Conservation (phyloP, 2,113 vertebrate genomes). For the Laticauda laticaudata region DNA sequence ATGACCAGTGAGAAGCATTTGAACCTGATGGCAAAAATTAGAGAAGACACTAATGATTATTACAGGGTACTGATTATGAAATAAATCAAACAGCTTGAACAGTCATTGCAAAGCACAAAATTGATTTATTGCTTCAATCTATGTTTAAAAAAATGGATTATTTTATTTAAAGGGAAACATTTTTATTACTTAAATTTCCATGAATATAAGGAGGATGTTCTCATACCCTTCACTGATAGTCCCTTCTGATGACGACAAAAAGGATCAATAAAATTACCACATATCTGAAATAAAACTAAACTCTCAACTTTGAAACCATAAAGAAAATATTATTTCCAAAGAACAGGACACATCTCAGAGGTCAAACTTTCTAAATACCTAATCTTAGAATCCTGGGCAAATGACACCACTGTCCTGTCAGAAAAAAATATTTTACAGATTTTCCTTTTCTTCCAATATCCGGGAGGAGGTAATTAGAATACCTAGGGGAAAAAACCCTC, state of each 20-base stretch:
- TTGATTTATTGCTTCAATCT: constrained; percentile 23
- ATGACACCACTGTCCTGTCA: background rate
- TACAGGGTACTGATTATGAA: constrained; percentile 34
- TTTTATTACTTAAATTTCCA: background rate
- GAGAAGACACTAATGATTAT: constrained; percentile 51
- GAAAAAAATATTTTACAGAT: background rate
- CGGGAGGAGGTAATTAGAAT: background rate
- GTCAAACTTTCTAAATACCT: background rate
- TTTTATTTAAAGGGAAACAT: constrained; percentile 43
- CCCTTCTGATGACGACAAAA: background rate
- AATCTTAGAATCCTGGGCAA: background rate
- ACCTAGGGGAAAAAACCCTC: background rate
- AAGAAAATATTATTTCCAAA: background rate
- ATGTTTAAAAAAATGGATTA: constrained; percentile 20
- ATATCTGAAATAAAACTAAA: background rate
- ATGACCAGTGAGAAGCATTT: background rate
- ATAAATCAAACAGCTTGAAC: constrained; percentile 10
- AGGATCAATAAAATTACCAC: background rate
- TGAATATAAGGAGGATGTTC: background rate
- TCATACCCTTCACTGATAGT: background rate
- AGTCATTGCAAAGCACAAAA: constrained; percentile 30
- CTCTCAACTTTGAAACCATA: background rate
- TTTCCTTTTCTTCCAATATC: background rate
- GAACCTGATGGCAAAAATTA: constrained; percentile 22
- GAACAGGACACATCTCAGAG: background rate